Base-by-base conservation (phyloP, 2,797 vertebrate genomes). In the Vireo griseus region DNA sequence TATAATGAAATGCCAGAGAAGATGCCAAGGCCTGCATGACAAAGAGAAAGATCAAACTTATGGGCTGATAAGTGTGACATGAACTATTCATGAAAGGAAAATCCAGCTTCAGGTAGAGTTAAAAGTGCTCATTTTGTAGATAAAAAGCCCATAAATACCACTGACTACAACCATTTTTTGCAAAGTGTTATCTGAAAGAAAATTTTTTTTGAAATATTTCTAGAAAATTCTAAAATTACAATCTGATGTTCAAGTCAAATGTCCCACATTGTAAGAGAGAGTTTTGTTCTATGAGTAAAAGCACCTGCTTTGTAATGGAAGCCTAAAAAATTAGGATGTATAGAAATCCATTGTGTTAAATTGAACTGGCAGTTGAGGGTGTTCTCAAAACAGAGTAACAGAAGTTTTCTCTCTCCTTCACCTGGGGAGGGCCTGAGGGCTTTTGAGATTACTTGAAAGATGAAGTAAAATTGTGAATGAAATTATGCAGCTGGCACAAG, bases 401-500 rank as follows among this genome's bases (percentile, higher is more conserved):
- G 39, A 94, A 51, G 6, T 40, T 85, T 80, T 83, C 33, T 69
- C 71, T 61, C 40, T 47, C 61, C 82, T 94, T 35, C 50, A 29
- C 87, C 68, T 86, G 76, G 62, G 16, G 10, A 95, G 54, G 24
- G 67, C 76, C 86, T 86, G 62, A 69, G 86, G 85, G 79, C 61
- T 90, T 81, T 58, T 81, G 69, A 59, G 40, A 84, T 55, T 55
- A 21, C 22, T 88, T 78, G 20, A 65, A 62, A 95, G 75, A 21
- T 68, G 16, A 72, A 85, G 48, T 61, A 13, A 87, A 88, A 90
- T 44, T 80, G 62, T 81, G 73, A 88, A 80, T 80, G 20, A 81
- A 86, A 90, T 94, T 73, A 92, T 40, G 69, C 79, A 90, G 73
- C 79, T 95, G 92, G 90, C 85, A 86, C 16, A 51, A 78, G 25